These are phyloP conservation scores for Liolophura sinensis DNA, from an alignment of 1,140 invertebrate genomes.

Conservation along the genomic window DNA sequence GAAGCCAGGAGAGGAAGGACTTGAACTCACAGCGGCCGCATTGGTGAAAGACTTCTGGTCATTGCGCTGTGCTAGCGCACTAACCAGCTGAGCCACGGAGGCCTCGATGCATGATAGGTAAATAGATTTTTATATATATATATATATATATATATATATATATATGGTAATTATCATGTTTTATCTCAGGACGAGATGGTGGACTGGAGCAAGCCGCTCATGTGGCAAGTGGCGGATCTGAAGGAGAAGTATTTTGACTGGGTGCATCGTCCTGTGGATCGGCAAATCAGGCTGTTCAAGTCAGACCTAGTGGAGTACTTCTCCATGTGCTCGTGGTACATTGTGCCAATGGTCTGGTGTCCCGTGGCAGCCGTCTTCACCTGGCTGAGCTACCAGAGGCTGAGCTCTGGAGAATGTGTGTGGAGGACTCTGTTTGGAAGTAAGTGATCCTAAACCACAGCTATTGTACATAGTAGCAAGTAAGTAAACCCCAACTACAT, in stretches of 20 bases:
- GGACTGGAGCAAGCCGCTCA: conserved; percentile 54
- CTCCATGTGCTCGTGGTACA: conserved; percentile 57
- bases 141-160: conserved; percentile 12
- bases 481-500: too few relatives aligned
- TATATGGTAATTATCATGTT: too few relatives aligned
- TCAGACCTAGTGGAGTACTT: conserved; percentile 58
- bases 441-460: not conserved
- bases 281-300: conserved; percentile 53
- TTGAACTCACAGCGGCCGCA: too few relatives aligned
- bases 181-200: conserved; percentile 52
- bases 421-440: conserved; percentile 1
- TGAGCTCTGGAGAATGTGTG: conserved; percentile 4
- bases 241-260: conserved; percentile 59
- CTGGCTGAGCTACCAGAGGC: conserved; percentile 14
- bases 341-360: conserved; percentile 59
- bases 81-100: too few relatives aligned
- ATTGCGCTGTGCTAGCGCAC: too few relatives aligned
- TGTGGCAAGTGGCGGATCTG: conserved; percentile 53
- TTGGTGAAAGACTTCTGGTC: too few relatives aligned
- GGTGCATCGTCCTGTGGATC: conserved; percentile 60
- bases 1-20: too few relatives aligned
- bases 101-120: too few relatives aligned
- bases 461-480: too few relatives aligned
- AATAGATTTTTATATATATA: conserved; percentile 14
- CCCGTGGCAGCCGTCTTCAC: conserved; percentile 49